Evolutionary conservation across 2,888 invertebrate genomes (phyloP).

Genomic region (Lasioglossum malachurum): DNA sequence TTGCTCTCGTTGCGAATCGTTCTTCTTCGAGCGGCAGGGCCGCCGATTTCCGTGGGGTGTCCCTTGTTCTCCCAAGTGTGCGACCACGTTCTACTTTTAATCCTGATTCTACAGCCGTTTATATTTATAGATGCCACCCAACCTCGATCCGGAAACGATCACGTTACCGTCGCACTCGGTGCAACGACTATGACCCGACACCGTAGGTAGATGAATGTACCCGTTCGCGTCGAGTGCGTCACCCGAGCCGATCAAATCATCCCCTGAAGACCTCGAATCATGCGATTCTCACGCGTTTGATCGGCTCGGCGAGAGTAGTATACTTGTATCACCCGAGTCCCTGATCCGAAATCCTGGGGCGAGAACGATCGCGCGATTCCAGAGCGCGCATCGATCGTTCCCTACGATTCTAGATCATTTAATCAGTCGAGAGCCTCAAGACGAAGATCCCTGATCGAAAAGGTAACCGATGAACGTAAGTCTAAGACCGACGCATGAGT

Average conservation of each 20-base stretch:
- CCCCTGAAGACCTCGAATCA: background rate
- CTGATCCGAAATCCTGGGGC: background rate
- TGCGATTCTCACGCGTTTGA: background rate
- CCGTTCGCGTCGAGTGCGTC: conserved; percentile 5
- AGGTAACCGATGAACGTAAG: conserved; percentile 50
- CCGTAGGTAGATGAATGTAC: conserved; percentile 49
- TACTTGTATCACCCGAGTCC: background rate
- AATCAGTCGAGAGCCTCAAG: background rate
- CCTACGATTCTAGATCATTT: background rate
- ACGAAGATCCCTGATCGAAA: background rate
- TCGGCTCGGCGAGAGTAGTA: conserved; percentile 12
- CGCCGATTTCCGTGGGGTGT: background rate
- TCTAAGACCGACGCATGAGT: conserved; percentile 52
- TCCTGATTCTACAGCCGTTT: conserved; percentile 34
- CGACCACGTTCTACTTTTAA: conserved; percentile 22
- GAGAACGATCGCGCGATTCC: background rate
- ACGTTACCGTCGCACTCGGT: conserved; percentile 16
- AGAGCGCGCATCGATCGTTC: background rate
- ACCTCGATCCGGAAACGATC: conserved; percentile 14
- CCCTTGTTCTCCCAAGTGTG: background rate
- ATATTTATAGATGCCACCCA: conserved; percentile 34
- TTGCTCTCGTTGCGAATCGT: conserved; percentile 36
- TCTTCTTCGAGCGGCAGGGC: background rate
- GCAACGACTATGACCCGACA: conserved; percentile 8
- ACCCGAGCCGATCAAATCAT: conserved; percentile 30